A percentile compares a stretch with the other conserved stretches of the same genome.
phyloP scores from a whole-genome alignment of 2,113 vertebrate genomes.

The Apaloderma vittatum region DNA sequence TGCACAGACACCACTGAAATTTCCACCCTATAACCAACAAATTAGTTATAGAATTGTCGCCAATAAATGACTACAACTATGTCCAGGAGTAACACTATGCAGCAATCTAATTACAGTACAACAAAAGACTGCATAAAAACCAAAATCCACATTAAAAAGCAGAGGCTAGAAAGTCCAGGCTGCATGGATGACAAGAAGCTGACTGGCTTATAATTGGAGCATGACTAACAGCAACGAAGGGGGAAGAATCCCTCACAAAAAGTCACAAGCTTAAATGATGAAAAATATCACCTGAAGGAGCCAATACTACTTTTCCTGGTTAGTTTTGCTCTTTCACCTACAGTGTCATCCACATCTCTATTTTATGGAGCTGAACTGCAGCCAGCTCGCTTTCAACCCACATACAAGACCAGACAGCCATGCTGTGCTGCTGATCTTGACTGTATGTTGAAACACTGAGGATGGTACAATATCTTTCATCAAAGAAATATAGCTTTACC shows the following conservation, averaged over 20 bases:
- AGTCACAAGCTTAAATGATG: background rate
- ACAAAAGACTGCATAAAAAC: background rate
- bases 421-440: background rate
- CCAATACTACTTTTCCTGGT: background rate
- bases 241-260: constrained; percentile 11
- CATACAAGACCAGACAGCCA: background rate
- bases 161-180: background rate
- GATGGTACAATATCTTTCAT: fast-evolving
- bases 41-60: fast-evolving
- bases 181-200: background rate
- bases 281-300: background rate
- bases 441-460: background rate
- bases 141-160: background rate
- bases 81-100: fast-evolving
- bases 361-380: background rate
- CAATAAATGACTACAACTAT: background rate
- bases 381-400: background rate
- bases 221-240: background rate
- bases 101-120: background rate
- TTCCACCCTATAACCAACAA: background rate
- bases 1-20: background rate
- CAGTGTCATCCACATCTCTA: background rate
- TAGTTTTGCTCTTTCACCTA: background rate
- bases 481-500: background rate
- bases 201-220: background rate